Evolutionary conservation across 2,888 invertebrate genomes (phyloP).

Genomic region (Rhabditophanes sp.): DNA sequence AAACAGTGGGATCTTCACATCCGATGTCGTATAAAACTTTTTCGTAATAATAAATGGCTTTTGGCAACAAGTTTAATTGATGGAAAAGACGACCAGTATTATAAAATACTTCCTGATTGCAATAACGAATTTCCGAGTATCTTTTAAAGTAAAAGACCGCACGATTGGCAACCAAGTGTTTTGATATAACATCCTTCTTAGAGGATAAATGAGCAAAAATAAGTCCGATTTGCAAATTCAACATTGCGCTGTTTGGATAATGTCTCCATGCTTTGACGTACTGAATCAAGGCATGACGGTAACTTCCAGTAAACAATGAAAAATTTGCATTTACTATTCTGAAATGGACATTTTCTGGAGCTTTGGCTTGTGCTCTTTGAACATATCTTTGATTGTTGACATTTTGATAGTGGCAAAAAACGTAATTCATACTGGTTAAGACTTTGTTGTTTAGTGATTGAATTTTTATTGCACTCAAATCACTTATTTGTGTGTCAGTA

Average conservation of each 20-base stretch:
- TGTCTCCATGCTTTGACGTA: not conserved
- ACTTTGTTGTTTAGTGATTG: slow-evolving; percentile 20
- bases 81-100: slow-evolving; percentile 39
- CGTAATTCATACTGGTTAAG: slow-evolving; percentile 38
- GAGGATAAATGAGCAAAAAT: slow-evolving; percentile 41
- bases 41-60: slow-evolving; percentile 35
- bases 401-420: slow-evolving; percentile 35
- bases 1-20: too few species aligned
- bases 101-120: slow-evolving; percentile 21
- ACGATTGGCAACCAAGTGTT: slow-evolving; percentile 30
- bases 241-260: slow-evolving; percentile 10
- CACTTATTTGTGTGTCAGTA: slow-evolving; percentile 6
- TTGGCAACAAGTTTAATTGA: slow-evolving; percentile 29
- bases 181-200: slow-evolving; percentile 36
- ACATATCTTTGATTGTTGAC: slow-evolving; percentile 35
- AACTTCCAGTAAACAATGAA: slow-evolving; percentile 39
- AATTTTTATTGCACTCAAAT: too few species aligned
- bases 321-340: slow-evolving; percentile 40
- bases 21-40: slow-evolving; percentile 16
- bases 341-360: slow-evolving; percentile 27
- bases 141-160: slow-evolving; percentile 13
- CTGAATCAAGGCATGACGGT: slow-evolving; percentile 24
- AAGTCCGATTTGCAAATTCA: slow-evolving; percentile 30
- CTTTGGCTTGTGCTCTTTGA: slow-evolving; percentile 29
- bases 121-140: slow-evolving; percentile 20